Conservation (phyloP, 2,888 invertebrate genomes). For the Loripinus fragilis region DNA sequence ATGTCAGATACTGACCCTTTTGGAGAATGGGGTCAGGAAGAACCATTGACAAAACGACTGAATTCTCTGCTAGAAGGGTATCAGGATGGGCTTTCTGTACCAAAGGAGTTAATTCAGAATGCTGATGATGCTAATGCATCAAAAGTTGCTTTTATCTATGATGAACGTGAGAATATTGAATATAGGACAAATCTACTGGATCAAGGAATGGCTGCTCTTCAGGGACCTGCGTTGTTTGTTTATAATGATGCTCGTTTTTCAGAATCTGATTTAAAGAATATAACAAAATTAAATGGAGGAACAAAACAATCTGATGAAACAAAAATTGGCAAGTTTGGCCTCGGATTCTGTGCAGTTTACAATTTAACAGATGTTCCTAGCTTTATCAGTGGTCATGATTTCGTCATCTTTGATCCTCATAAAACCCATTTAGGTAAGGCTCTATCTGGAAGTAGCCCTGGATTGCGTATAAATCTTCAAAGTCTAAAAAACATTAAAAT, state of each 20-base stretch:
- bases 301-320: constrained; percentile 74
- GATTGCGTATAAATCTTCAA: constrained; percentile 65
- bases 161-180: constrained; percentile 74
- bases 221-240: constrained; percentile 81
- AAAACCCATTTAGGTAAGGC: constrained; percentile 71
- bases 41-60: constrained; percentile 73
- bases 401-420: constrained; percentile 82
- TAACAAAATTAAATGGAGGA: constrained; percentile 77
- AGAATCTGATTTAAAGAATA: constrained; percentile 78
- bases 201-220: constrained; percentile 76
- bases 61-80: constrained; percentile 72
- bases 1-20: constrained; percentile 62
- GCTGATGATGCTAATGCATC: constrained; percentile 78
- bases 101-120: constrained; percentile 79
- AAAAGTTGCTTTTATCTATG: constrained; percentile 71
- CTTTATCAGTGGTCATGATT: constrained; percentile 75
- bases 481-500: constrained; percentile 49
- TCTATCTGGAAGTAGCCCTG: constrained; percentile 61
- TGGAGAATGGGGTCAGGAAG: constrained; percentile 74
- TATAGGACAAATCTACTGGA: constrained; percentile 68
- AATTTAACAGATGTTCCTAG: constrained; percentile 81
- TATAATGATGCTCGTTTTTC: constrained; percentile 80
- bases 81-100: constrained; percentile 75
- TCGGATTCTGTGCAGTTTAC: constrained; percentile 81
- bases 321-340: constrained; percentile 80